Percentiles rank a stretch among this genome's conserved stretches.
phyloP scores from a whole-genome alignment of 1,140 invertebrate genomes.

The Oreohelix idahoensis region DNA sequence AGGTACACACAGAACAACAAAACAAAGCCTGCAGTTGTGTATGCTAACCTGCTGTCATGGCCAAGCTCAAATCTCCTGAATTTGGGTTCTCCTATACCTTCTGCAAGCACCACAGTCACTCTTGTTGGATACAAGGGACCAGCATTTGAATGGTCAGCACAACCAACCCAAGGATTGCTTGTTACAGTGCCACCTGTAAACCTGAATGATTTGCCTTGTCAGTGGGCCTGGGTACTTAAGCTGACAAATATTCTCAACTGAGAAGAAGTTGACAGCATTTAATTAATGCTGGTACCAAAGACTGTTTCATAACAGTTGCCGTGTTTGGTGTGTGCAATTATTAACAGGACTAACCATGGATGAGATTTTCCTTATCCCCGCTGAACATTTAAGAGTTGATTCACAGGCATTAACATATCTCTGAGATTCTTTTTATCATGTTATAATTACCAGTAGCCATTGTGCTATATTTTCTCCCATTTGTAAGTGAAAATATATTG shows the following conservation, averaged over 20 bases:
- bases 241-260: conserved; percentile 11
- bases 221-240: conserved; percentile 33
- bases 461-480: too few species aligned
- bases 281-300: too few species aligned
- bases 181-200: conserved; percentile 10
- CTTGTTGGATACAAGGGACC: conserved; percentile 22
- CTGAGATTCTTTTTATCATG: too few species aligned
- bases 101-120: neutral
- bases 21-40: neutral
- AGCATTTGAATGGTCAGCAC: neutral
- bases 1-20: conserved; percentile 34
- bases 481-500: too few species aligned
- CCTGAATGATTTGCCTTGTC: conserved; percentile 20
- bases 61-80: neutral
- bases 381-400: too few species aligned
- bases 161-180: neutral
- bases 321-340: too few species aligned
- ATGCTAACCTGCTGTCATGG: conserved; percentile 19
- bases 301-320: too few species aligned
- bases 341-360: too few species aligned
- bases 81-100: neutral
- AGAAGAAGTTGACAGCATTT: too few species aligned
- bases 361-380: too few species aligned
- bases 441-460: too few species aligned
- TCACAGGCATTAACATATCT: too few species aligned